Evolutionary conservation across 2,113 vertebrate genomes (phyloP), one percentile per base, ranked within the genome.

Genomic region (Acinonyx jubatus): DNA sequence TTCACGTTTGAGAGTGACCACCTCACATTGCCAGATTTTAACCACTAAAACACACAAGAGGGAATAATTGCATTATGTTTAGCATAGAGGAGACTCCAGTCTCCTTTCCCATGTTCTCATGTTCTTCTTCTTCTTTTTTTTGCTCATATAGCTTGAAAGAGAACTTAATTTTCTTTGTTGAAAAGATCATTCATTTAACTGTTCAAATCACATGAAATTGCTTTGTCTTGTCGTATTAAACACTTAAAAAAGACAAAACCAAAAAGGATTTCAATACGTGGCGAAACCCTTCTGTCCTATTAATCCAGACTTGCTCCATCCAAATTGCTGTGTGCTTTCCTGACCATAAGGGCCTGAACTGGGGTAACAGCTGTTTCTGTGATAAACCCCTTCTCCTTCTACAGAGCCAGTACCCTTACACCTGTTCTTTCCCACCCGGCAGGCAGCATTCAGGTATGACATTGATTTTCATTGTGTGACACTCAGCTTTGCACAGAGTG

Each of bases 11-110:
- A 84, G 96, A 96, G 81, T 71, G 76, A 65, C 38, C 31, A 61
- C 57, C 91, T 95, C 23, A 84, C 4, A 50, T 45, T 69, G 76
- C n/a, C 76, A 87, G 71, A 63, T 94, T 97, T 89, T 95, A 90
- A 90, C 81, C 74, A 63, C 33, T 21, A 78, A 87, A 88, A 52
- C 25, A 79, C 45, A 48, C n/a, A 16, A 11, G 29, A 48, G 71
- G 71, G 69, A 82, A 45, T 74, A 82, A 74, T 83, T 57, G 29
- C 38, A 16, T 91, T 74, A 29, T 36, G 2, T n/a, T 68, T 73
- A 63, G n/a, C 12, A 15, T 19, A 55, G 71, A 93, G 65, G 94
- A 93, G 27, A 89, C 63, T 27, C 11, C 21, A 61, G 38, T 16
- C 88, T 84, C 61, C 14, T 83, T 88, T 31, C 65, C 93, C 7